Evolutionary conservation across 2,113 vertebrate species (phyloP), one percentile per base, ranked within the genome.

Genomic region (Sebastes schlegelii): DNA sequence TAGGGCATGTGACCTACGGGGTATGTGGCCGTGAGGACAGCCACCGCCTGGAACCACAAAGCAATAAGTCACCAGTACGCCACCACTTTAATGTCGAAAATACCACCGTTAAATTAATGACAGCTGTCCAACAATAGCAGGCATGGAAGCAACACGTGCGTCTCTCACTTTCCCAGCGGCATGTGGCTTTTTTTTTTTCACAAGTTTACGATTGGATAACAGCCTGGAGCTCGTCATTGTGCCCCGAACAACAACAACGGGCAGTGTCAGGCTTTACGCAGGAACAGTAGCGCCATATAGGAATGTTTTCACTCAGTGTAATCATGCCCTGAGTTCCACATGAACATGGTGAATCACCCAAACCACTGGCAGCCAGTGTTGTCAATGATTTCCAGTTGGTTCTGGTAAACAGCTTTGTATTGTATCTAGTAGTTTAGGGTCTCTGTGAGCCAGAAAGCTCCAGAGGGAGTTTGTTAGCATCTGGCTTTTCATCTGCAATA

Each of bases 1-100:
- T 99, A 99, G 0, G 98, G 98, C 98, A 99, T 99, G 92, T 99
- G 98, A 87, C 98, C 98, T 89, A 99, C 98, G 0, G 98, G 98
- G 89, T 99, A 99, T 0, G 98, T 99, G 62, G 98, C 98, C 45
- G 98, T 99, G 91, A 99, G 93, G 85, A 99, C 98, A 0, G 98
- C 98, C 86, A 99, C 98, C 0, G 98, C 98, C 98, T 99, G 86
- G 0, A 93, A 90, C 46, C 80, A 90, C 74, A 94, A 72, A 91
- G 75, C 46, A 34, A 34, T 58, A 57, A 71, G 84, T 91, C 79
- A 79, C 69, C 61, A 48, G 62, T n/a, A 19, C 42, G 34, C 65
- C 17, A 2, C 42, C 17, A 4, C 60, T 69, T 84, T 52, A 84
- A 80, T 3, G 52, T 12, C 58, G 12, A 71, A 84, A 84, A 90